Evolutionary conservation across 2,888 invertebrate species (phyloP).

Genomic region (Sarcophaga rosellei): DNA sequence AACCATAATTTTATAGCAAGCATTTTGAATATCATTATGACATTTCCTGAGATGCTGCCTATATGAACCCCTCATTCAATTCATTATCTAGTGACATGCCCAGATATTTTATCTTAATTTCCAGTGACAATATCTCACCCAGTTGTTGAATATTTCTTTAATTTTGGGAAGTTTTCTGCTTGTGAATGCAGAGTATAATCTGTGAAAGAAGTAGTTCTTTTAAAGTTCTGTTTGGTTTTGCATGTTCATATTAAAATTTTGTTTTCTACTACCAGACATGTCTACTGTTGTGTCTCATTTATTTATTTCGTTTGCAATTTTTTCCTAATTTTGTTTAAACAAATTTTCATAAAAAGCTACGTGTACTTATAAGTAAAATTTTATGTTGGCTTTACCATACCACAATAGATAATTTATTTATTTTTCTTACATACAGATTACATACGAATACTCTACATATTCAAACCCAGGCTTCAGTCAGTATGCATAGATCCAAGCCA

Average conservation of each 20-base stretch:
- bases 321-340: slow-evolving; percentile 29
- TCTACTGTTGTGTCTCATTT: slow-evolving; percentile 35
- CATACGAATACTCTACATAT: slow-evolving; percentile 4
- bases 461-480: slow-evolving; percentile 43
- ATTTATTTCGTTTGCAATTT: slow-evolving; percentile 20
- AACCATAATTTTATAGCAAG: too few species aligned
- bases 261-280: slow-evolving; percentile 52
- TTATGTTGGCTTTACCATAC: slow-evolving; percentile 38
- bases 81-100: too few species aligned
- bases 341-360: slow-evolving; percentile 46
- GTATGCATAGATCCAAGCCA: not conserved
- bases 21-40: too few species aligned
- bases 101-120: too few species aligned
- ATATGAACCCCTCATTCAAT: too few species aligned
- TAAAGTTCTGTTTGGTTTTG: not conserved
- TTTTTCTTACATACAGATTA: slow-evolving; percentile 4
- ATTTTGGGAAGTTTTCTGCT: not conserved
- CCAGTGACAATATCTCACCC: too few species aligned
- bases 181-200: not conserved
- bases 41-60: too few species aligned
- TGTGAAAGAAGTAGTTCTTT: slow-evolving; percentile 1
- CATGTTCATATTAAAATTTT: slow-evolving; percentile 28
- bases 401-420: slow-evolving; percentile 57
- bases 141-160: too few species aligned
- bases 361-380: slow-evolving; percentile 37